Evolutionary conservation across 2,113 vertebrate genomes (phyloP).

Genomic region (Myrmophylax atrothorax): DNA sequence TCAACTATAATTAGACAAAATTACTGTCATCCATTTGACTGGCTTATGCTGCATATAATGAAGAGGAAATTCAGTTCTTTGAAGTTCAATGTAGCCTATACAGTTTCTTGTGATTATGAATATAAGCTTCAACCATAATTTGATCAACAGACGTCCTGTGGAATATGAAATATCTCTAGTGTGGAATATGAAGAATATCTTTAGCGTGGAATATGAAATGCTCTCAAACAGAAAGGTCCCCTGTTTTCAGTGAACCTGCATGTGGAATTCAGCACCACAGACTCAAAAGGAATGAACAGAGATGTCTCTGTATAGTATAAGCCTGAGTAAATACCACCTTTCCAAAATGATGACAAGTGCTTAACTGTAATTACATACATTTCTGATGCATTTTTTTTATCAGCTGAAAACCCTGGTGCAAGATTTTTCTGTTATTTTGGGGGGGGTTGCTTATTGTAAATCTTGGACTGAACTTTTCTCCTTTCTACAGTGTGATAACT

Average conservation of each 20-base stretch:
- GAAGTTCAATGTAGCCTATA: not conserved
- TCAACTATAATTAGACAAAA: not conserved
- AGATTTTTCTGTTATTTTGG: not conserved
- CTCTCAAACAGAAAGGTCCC: not conserved
- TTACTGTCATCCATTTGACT: not conserved
- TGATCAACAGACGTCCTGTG: not conserved
- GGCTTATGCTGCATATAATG: not conserved
- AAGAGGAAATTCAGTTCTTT: not conserved
- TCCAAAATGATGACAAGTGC: constrained; percentile 44
- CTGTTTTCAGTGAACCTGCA: not conserved
- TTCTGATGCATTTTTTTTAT: constrained; percentile 52
- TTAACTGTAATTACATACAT: constrained; percentile 54
- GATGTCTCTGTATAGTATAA: not conserved
- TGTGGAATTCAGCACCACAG: not conserved
- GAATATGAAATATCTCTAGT: not conserved
- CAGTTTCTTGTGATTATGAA: not conserved
- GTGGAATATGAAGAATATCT: not conserved
- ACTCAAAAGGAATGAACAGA: not conserved
- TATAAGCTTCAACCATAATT: not conserved
- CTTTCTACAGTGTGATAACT: not conserved
- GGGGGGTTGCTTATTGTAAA: constrained; percentile 7
- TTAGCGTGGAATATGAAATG: not conserved
- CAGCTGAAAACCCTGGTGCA: not conserved
- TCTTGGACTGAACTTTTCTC: constrained; percentile 14
- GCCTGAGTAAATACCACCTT: constrained; percentile 17